Conservation (phyloP, 1,140 invertebrate genomes). For the Ceratina australensis region DNA sequence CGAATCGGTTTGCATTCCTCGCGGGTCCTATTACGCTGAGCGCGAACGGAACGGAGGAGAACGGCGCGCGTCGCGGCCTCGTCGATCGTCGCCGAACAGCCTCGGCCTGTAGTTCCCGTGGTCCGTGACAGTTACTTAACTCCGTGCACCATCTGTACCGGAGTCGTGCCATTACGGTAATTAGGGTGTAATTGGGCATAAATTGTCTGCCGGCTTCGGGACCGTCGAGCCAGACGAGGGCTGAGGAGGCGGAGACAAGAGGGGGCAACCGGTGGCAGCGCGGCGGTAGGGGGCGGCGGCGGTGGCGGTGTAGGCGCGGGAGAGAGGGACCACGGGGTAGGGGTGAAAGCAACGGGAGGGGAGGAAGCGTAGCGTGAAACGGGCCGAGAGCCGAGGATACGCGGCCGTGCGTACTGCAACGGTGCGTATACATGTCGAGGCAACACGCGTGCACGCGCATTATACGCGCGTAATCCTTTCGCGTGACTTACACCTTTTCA, state of each 20-base stretch:
- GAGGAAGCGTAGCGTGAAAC: slow-evolving; percentile 32
- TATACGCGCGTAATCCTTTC: slow-evolving; percentile 17
- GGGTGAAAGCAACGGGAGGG: slow-evolving; percentile 13
- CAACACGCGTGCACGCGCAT: slow-evolving; percentile 52
- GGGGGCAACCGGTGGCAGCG: slow-evolving; percentile 5
- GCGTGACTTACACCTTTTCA: neutral
- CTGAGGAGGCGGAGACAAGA: slow-evolving; percentile 48
- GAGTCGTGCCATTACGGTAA: slow-evolving; percentile 69
- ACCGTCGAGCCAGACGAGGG: slow-evolving; percentile 13
- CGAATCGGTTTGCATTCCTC: too few relatives aligned
- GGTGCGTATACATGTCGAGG: slow-evolving; percentile 48
- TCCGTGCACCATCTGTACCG: slow-evolving; percentile 64
- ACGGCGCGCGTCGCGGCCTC: neutral
- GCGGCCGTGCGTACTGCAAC: slow-evolving; percentile 41
- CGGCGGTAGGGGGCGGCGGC: slow-evolving; percentile 11
- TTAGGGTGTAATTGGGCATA: slow-evolving; percentile 71
- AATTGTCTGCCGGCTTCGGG: slow-evolving; percentile 59
- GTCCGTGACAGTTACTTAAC: slow-evolving; percentile 67
- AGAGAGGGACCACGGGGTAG: slow-evolving; percentile 4
- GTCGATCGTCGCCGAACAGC: slow-evolving; percentile 15
- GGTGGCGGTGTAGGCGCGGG: slow-evolving; percentile 20
- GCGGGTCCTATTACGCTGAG: neutral
- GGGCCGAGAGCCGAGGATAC: slow-evolving; percentile 15
- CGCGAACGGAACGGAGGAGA: neutral
- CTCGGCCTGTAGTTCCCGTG: slow-evolving; percentile 30